Base-by-base conservation (phyloP, 2,113 vertebrate species). In the Progne subis region DNA sequence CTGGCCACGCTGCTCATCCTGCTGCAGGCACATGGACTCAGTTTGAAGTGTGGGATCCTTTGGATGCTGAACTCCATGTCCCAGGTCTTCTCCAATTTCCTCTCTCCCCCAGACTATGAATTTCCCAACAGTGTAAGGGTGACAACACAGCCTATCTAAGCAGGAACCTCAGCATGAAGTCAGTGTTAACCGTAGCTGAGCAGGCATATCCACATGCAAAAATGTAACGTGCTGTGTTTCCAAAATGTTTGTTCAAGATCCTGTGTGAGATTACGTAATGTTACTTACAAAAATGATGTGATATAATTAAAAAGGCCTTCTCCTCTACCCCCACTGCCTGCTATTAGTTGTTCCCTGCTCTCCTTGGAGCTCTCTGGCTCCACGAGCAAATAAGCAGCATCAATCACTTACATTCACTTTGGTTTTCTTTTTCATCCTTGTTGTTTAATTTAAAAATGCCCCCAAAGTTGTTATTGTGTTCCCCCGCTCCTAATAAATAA, bases 391-490 rank as follows among this genome's bases (percentile, higher is more conserved):
- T 92, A 96, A 88, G 64, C 31, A 88, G 47, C 82, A 95, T 97
- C 94, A 90, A 95, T 95, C 94, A 90, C 92, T 88, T 92, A 29
- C 41, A 53, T 60, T 60, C 75, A 37, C 60, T 83, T 90, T 56
- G n/a, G 37, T 81, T 95, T 88, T 90, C 63, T 83, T 93, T 95
- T 88, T 86, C 64, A 92, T 37, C 43, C 60, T 88, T 81, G 69
- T 52, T 82, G 55, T 94, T 95, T 96, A 95, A 96, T 96, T 93
- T 96, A 53, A 96, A 94, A 93, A 96, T 88, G 75, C 69, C 86
- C 86, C 49, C 90, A 83, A 92, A 96, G 85, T 93, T 94, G 68
- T 93, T 94, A 70, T 61, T 91, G 49, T 82, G 55, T 64, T 90
- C 32, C 37, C 57, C 17, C 1, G 6, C 31, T 86, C 39, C 69